A percentile compares a stretch with the other conserved stretches of the same genome.
Conservation (phyloP, 2,113 vertebrate species). For the Pseudopodoces humilis region DNA sequence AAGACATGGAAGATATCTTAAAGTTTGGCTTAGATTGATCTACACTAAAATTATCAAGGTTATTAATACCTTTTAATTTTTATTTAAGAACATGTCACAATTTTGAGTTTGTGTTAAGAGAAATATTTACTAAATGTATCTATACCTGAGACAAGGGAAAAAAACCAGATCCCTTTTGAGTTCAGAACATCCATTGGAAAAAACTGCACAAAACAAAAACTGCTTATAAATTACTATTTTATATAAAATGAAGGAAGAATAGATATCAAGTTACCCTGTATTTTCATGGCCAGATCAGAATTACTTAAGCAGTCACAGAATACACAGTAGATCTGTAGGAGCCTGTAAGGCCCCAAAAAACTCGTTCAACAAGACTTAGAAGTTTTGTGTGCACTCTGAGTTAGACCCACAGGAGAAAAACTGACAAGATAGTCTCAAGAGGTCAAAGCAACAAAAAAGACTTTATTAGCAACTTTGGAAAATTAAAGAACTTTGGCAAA, state of each 20-base stretch:
- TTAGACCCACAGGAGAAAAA: background rate
- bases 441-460: background rate
- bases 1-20: background rate
- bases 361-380: fast-evolving
- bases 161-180: background rate
- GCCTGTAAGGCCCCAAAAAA: background rate
- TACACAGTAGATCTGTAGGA: background rate
- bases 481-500: background rate
- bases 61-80: background rate
- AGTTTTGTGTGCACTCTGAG: background rate
- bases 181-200: background rate
- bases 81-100: background rate
- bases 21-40: background rate
- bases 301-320: background rate
- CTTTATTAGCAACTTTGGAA: background rate
- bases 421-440: background rate
- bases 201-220: background rate
- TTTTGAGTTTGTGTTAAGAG: background rate
- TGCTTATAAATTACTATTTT: background rate
- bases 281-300: background rate
- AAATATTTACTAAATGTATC: background rate
- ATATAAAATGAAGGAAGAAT: background rate
- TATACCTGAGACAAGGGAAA: background rate
- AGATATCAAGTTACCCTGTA: fast-evolving
- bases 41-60: background rate